Evolutionary conservation across 2,888 invertebrate genomes (phyloP), one percentile per base, ranked within the genome.

Genomic region (Dysmachus trigonus): DNA sequence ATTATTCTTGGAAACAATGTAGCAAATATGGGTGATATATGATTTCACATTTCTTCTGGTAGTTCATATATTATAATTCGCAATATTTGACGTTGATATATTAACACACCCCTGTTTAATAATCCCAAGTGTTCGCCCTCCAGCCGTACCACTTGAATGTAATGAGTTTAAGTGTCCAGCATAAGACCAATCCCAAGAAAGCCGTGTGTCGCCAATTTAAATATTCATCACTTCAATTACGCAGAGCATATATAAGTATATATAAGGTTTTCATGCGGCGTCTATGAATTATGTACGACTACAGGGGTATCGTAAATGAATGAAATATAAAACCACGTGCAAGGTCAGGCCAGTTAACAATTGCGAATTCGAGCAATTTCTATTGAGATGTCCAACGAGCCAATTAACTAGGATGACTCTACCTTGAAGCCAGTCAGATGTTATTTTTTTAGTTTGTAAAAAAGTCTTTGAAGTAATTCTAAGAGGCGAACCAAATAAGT

Each of bases 351-450:
- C 53, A 53, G 18, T 53, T 53, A 62, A 27, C 62, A 22, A 62
- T 22, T 62, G 27, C 62, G 62, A 62, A 62, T 62, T 62, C 62
- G 62, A 62, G 62, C 62, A 62, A 62, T 62, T 73, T 73, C 73
- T 33, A 73, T 73, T 73, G 73, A 73, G 33, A 73, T 73, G 73
- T 73, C 73, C 73, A 31, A 31, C 73, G 33, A 73, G 31, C 73
- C 73, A 73, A 73, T 33, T 73, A 33, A 73, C 31, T 73, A 15
- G 31, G 73, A 73, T 73, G 33, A 73, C 31, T 73, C 33, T 73
- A 73, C 73, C 73, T 73, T 73, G 73, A 31, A 62, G 13, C 15
- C 27, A 72, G 6, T 13, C 73, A 73, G n/a, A 33, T 73, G 27
- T 7, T 62, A 62, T 62, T 62, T 22, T 18, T 62, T 41, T 41